Evolutionary conservation across 1,140 invertebrate genomes (phyloP).

Genomic region (Oedothorax gibbosus): DNA sequence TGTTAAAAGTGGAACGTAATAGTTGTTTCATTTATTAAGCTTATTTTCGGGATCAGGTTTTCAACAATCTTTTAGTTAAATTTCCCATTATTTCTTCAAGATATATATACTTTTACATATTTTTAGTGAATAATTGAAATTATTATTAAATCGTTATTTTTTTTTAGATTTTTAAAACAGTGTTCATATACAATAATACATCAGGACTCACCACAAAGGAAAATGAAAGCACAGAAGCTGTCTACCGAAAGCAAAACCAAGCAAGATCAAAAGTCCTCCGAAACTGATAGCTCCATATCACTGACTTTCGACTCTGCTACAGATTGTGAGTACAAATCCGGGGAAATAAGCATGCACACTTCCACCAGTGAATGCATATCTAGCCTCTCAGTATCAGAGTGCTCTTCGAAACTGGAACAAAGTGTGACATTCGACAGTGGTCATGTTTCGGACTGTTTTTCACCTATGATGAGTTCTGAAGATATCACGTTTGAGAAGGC

Average conservation of each 20-base stretch:
- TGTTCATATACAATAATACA: background rate
- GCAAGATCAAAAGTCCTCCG: constrained; percentile 17
- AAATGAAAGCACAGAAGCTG: background rate
- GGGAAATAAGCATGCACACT: constrained; percentile 18
- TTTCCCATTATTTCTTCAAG: too few species aligned
- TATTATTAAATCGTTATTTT: background rate
- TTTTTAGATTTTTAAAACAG: background rate
- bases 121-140: too few species aligned
- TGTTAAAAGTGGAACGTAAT: too few species aligned
- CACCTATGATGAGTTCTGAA: constrained; percentile 14
- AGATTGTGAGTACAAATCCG: constrained; percentile 55
- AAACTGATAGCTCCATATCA: constrained; percentile 51
- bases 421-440: constrained; percentile 49
- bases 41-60: too few species aligned
- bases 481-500: constrained; percentile 2
- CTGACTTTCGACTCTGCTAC: constrained; percentile 48
- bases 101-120: too few species aligned
- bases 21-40: too few species aligned
- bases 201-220: background rate
- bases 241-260: constrained; percentile 20
- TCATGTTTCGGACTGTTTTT: constrained; percentile 31
- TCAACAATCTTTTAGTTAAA: too few species aligned
- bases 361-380: constrained; percentile 21
- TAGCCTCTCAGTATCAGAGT: constrained; percentile 13
- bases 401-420: constrained; percentile 22